Conservation (phyloP, 2,113 vertebrate species). For the Thomomys bottae region DNA sequence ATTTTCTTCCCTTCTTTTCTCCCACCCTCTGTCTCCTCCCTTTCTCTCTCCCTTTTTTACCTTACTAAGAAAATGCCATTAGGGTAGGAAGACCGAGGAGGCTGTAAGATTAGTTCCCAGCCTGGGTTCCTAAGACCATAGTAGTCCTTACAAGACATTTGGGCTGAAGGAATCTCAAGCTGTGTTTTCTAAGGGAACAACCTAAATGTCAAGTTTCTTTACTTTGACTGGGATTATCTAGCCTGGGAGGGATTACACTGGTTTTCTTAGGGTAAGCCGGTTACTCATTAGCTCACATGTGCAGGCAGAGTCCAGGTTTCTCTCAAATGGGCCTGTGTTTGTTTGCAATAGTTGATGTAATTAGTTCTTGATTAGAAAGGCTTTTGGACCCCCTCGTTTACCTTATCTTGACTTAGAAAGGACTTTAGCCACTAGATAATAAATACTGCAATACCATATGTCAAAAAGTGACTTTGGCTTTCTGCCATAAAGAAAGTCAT, state of each 20-base stretch:
- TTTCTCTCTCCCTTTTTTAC: not conserved
- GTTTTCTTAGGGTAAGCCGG: not conserved
- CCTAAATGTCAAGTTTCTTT: slow-evolving; percentile 31
- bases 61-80: slow-evolving; percentile 23
- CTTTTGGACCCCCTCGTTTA: not conserved
- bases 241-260: not conserved
- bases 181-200: slow-evolving; percentile 24
- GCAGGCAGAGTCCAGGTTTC: not conserved
- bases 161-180: not conserved
- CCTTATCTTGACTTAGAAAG: not conserved
- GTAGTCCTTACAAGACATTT: slow-evolving; percentile 7
- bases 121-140: not conserved
- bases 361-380: not conserved
- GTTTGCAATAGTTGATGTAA: not conserved
- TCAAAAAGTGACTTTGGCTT: slow-evolving; percentile 27
- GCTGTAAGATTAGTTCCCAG: not conserved
- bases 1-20: too few relatives aligned
- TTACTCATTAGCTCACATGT: slow-evolving; percentile 8
- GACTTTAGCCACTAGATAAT: not conserved
- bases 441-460: not conserved
- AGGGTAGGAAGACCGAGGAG: not conserved
- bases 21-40: too few relatives aligned
- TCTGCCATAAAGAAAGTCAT: not conserved
- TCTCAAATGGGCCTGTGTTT: not conserved
- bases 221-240: not conserved